Evolutionary conservation across 2,797 vertebrate genomes (phyloP).

Genomic region (Anguilla pacifica): DNA sequence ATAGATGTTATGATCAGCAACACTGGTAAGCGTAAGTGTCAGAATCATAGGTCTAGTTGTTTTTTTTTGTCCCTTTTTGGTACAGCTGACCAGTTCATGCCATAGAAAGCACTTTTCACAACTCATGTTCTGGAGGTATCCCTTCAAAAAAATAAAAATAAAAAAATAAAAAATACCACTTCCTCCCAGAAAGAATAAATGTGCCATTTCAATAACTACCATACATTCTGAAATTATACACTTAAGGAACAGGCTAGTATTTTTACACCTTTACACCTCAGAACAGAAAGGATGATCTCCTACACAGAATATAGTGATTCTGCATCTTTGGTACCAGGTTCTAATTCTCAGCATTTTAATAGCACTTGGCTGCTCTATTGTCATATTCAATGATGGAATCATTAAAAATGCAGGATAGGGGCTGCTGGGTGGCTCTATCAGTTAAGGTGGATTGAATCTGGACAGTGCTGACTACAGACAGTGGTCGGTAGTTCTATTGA

Average conservation of each 20-base stretch:
- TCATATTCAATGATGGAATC: not conserved
- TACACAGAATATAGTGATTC: slow-evolving; percentile 51
- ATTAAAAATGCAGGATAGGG: not conserved
- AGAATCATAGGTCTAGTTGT: slow-evolving; percentile 51
- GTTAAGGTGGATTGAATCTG: not conserved
- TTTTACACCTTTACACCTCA: slow-evolving; percentile 46
- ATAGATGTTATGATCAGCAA: slow-evolving; percentile 64
- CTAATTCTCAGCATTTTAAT: slow-evolving; percentile 54
- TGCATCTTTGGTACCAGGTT: slow-evolving; percentile 71
- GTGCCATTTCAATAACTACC: slow-evolving; percentile 66
- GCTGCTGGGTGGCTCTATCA: not conserved
- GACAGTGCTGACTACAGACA: too few relatives aligned
- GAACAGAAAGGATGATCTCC: slow-evolving; percentile 53
- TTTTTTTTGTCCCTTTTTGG: slow-evolving; percentile 23
- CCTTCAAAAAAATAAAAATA: slow-evolving; percentile 69
- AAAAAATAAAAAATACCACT: slow-evolving; percentile 61
- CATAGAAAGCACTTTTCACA: slow-evolving; percentile 76
- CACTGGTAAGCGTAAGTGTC: slow-evolving; percentile 68
- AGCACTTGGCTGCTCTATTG: slow-evolving; percentile 55
- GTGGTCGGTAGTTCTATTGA: too few relatives aligned
- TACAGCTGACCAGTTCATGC: slow-evolving; percentile 58
- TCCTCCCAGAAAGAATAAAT: slow-evolving; percentile 60
- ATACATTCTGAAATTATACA: slow-evolving; percentile 66
- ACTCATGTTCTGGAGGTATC: slow-evolving; percentile 68
- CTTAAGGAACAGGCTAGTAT: slow-evolving; percentile 45